Conservation (phyloP, 2,113 vertebrate genomes). For the Synodontis membranacea region DNA sequence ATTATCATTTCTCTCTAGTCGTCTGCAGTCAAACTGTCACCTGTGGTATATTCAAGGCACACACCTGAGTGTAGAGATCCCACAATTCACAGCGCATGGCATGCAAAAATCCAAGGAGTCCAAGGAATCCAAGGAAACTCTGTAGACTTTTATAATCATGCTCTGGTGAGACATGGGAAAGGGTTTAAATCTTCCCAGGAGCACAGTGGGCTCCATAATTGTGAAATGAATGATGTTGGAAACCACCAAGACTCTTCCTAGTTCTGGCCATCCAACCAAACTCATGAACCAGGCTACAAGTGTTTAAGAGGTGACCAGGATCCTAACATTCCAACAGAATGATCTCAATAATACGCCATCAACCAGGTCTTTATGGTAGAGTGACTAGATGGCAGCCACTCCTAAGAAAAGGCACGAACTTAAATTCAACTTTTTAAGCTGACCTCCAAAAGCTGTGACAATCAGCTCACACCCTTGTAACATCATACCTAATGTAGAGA, state of each 20-base stretch:
- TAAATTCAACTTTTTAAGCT: neutral
- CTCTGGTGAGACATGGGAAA: neutral
- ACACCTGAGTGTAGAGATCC: neutral
- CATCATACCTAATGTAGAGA: neutral
- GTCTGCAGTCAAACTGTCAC: neutral
- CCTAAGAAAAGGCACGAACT: neutral
- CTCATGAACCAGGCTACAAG: neutral
- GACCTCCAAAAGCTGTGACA: neutral
- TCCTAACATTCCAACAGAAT: neutral
- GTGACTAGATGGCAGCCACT: neutral
- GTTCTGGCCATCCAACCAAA: neutral
- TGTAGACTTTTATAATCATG: neutral
- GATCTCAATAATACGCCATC: neutral
- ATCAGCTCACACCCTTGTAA: neutral
- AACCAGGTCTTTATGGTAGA: neutral
- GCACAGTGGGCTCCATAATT: too few species aligned
- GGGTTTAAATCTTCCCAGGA: neutral
- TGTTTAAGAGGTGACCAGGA: neutral
- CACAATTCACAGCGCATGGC: neutral
- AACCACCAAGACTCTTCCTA: neutral
- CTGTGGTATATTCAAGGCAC: neutral
- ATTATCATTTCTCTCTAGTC: neutral
- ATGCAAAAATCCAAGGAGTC: neutral
- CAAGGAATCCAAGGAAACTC: neutral
- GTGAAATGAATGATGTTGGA: too few species aligned